These are phyloP conservation scores for Entelurus aequoreus DNA, from an alignment of 2,113 vertebrate species.

Conservation along the genomic window DNA sequence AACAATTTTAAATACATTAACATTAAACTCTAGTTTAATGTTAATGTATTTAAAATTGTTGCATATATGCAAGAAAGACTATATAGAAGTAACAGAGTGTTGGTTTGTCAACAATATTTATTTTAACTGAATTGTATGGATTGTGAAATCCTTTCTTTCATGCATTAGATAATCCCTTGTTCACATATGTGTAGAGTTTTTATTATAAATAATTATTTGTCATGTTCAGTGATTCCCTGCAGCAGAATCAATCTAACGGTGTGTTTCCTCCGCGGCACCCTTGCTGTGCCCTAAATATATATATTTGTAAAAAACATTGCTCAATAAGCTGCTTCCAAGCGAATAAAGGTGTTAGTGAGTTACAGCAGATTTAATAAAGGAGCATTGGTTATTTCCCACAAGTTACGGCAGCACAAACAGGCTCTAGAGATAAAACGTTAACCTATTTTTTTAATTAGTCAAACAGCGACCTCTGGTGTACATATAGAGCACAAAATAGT, in stretches of 20 bases:
- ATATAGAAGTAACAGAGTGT: no score
- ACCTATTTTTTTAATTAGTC: slow-evolving; percentile 19
- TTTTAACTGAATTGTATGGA: no score
- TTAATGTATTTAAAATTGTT: no score
- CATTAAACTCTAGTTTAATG: no score
- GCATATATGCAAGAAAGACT: no score
- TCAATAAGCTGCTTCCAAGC: neutral
- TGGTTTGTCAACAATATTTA: no score
- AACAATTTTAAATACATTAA: no score
- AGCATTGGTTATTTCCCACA: neutral
- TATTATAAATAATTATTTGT: neutral
- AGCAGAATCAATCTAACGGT: neutral
- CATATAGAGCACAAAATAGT: neutral
- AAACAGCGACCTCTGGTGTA: slow-evolving; percentile 46
- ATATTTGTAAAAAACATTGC: neutral
- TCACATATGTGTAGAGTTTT: neutral
- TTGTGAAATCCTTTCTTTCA: neutral
- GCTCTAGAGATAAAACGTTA: slow-evolving; percentile 9
- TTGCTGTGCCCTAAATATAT: neutral
- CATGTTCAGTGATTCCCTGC: neutral
- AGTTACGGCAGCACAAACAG: slow-evolving; percentile 16
- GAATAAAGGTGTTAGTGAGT: slow-evolving; percentile 11
- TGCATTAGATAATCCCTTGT: neutral
- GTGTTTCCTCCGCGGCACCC: neutral
- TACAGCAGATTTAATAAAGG: slow-evolving; percentile 17